Base-by-base conservation (phyloP, 2,797 vertebrate genomes). In the Crocidura indochinensis region DNA sequence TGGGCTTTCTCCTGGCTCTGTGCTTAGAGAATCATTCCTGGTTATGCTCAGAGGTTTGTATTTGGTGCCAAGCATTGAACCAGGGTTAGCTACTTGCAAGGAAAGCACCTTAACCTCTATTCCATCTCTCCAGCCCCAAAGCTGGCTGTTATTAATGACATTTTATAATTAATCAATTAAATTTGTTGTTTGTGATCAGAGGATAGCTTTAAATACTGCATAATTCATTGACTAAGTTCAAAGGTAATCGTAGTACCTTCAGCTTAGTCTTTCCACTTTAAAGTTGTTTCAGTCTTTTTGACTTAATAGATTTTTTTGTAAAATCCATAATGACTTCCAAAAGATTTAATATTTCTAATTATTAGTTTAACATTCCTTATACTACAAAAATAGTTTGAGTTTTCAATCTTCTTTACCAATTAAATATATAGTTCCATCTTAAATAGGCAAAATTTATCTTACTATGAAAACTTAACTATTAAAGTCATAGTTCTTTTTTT, bases 401-500 rank as follows among this genome's bases (percentile, higher is more conserved):
- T 77, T 91, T 71, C 72, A 87, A 26, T 56, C 53, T 75, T 75
- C 47, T 71, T 72, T 87, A 78, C 31, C 51, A 90, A 53, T 89
- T 74, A 94, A 90, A 88, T 51, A 80, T n/a, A 68, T 6, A 82
- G 1, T 75, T 93, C 53, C 9, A 91, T 17, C 65, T 72, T 87
- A 68, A 78, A 84, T 67, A 88, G 15, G 53, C 46, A 73, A 74
- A 91, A 77, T 2, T 74, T 14, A 64, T 65, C 29, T 14, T 75
- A 26, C 82, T 85, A 20, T 64, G 65, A 90, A 79, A 72, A 14
- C 8, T 77, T 22, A 31, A 73, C n/a, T 80, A 24, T 60, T 85
- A 79, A 94, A 83, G 47, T 27, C 11, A 29, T 67, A 38, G 80
- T 77, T 84, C 60, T 94, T 83, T 89, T 86, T 56, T 80, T 62